phyloP scores from a whole-genome alignment of 30 jellyfish, hydroid and myxozoan genomes.

The Pseudorhiza aurosa region DNA sequence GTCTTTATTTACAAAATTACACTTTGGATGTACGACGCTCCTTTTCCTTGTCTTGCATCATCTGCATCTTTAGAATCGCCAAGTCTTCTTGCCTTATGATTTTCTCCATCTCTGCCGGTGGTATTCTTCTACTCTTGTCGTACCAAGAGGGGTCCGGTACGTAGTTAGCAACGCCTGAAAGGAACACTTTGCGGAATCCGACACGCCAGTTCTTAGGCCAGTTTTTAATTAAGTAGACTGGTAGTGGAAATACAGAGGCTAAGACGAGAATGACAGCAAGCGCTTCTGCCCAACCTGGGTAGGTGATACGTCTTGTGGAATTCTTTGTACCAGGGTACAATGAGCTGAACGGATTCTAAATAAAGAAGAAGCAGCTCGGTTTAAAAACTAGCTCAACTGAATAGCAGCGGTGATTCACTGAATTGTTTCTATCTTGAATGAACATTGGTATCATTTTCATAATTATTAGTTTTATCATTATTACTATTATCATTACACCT shows the following conservation, averaged over 20 bases:
- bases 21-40: background rate
- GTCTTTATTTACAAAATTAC: background rate
- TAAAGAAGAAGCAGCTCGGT: background rate
- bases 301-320: conserved; percentile 58
- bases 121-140: conserved; percentile 73
- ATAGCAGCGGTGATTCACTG: too few relatives aligned
- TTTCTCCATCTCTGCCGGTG: conserved; percentile 85
- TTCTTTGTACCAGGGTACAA: conserved; percentile 61
- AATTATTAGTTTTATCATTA: too few relatives aligned
- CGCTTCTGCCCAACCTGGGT: conserved; percentile 91
- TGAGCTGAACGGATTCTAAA: conserved; percentile 64
- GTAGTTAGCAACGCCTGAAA: conserved; percentile 74
- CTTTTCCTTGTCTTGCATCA: conserved; percentile 25
- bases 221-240: conserved; percentile 81
- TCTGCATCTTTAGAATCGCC: conserved; percentile 53
- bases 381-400: too few relatives aligned
- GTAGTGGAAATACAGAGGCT: conserved; percentile 91
- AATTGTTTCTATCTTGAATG: too few relatives aligned
- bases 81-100: conserved; percentile 68
- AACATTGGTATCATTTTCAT: too few relatives aligned
- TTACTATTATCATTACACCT: too few relatives aligned
- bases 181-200: conserved; percentile 61
- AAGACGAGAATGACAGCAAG: conserved; percentile 90
- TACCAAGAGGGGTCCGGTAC: conserved; percentile 86
- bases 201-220: conserved; percentile 92